Percentiles rank a stretch among this genome's conserved stretches.
Conservation (phyloP, 2,113 vertebrate species). For the Saguinus imperator region DNA sequence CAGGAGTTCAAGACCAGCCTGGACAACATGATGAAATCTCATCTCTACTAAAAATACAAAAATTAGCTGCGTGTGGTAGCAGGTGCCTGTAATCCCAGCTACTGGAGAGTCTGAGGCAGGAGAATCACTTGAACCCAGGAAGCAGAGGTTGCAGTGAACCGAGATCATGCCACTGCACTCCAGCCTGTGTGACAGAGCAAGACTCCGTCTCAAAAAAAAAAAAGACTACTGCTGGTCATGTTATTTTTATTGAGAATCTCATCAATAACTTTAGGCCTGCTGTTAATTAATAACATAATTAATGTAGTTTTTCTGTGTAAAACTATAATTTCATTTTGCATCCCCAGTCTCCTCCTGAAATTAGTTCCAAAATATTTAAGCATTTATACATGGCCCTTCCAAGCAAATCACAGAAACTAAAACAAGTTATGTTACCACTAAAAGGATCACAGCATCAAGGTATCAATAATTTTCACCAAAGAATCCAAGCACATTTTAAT, state of each 20-base stretch:
- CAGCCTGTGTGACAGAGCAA: too few species aligned
- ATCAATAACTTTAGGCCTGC: neutral
- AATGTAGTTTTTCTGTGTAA: constrained; percentile 1
- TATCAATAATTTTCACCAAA: constrained; percentile 73
- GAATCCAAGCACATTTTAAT: constrained; percentile 55
- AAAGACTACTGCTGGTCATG: neutral
- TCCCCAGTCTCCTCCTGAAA: constrained; percentile 25
- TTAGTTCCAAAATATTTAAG: neutral
- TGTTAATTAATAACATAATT: neutral
- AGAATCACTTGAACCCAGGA: too few species aligned
- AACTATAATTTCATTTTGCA: constrained; percentile 12
- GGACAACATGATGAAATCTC: too few species aligned
- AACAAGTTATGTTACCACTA: constrained; percentile 65
- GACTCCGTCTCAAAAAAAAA: too few species aligned
- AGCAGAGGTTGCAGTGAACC: too few species aligned
- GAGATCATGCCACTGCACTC: too few species aligned
- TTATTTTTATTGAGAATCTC: neutral
- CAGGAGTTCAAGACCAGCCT: too few species aligned
- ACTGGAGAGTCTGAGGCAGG: too few species aligned
- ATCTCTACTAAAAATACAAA: too few species aligned
- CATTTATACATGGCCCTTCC: constrained; percentile 62
- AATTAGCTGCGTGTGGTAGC: too few species aligned
- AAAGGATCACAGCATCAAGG: constrained; percentile 68
- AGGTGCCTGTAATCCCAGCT: too few species aligned
- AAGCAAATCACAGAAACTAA: constrained; percentile 69